These are phyloP conservation scores for Holocentrus rufus DNA, from an alignment of 2,797 vertebrate genomes.

Conservation along the genomic window DNA sequence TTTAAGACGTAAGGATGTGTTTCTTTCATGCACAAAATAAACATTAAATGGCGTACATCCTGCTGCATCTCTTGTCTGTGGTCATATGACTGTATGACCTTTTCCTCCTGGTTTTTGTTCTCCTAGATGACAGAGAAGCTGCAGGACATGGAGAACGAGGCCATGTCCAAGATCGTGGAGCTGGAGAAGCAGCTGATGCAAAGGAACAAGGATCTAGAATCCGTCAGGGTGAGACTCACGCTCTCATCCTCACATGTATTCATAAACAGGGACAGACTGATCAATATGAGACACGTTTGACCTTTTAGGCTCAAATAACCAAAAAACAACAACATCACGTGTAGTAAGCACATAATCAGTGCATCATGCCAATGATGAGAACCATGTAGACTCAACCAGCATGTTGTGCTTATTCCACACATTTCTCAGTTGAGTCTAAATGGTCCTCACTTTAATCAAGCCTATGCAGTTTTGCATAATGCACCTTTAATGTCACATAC, in stretches of 20 bases:
- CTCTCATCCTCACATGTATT: neutral
- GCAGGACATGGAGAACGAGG: constrained; percentile 96
- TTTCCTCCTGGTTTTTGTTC: constrained; percentile 16
- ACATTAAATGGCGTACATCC: neutral
- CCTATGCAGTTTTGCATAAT: too few species aligned
- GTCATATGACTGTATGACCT: constrained; percentile 20
- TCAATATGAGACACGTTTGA: too few species aligned
- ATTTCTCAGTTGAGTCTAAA: too few species aligned
- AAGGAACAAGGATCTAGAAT: constrained; percentile 93
- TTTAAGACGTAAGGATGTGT: neutral
- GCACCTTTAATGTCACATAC: too few species aligned
- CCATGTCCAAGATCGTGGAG: constrained; percentile 95
- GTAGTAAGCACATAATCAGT: too few species aligned
- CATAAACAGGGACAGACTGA: neutral
- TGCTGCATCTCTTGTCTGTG: neutral
- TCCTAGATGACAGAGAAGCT: constrained; percentile 93
- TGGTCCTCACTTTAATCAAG: too few species aligned
- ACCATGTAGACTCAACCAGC: too few species aligned
- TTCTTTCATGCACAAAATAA: neutral
- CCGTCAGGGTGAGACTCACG: constrained; percentile 84
- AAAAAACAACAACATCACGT: too few species aligned
- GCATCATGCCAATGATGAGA: too few species aligned
- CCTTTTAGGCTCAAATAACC: too few species aligned
- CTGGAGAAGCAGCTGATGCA: constrained; percentile 96
- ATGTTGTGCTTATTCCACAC: too few species aligned